Conservation (phyloP, 2,888 invertebrate genomes). For the Zygogramma bicolorata region DNA sequence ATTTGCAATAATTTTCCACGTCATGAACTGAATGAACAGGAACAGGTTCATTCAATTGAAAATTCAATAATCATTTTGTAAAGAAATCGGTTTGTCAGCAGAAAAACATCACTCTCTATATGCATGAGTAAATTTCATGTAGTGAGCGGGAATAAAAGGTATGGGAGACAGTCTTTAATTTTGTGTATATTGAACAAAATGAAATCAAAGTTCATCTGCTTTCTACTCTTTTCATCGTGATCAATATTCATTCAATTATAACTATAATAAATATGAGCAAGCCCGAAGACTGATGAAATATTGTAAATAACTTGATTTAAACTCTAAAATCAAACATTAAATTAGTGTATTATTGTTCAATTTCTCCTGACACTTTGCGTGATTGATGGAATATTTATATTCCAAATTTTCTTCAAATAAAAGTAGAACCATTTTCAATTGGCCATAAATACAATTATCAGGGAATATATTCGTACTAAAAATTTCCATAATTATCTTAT, state of each 20-base stretch:
- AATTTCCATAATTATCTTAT: too few relatives aligned
- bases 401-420: slow-evolving; percentile 13
- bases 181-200: slow-evolving; percentile 13
- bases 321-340: slow-evolving; percentile 45
- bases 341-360: slow-evolving; percentile 49
- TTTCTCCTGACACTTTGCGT: slow-evolving; percentile 29
- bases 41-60: too few relatives aligned
- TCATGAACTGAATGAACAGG: too few relatives aligned
- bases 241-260: slow-evolving; percentile 33
- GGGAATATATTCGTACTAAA: neutral
- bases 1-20: too few relatives aligned
- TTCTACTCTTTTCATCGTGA: neutral
- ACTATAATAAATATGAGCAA: slow-evolving; percentile 45
- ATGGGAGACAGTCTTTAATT: neutral
- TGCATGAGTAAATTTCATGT: neutral
- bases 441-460: slow-evolving; percentile 26
- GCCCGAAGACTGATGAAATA: slow-evolving; percentile 55
- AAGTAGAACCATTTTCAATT: slow-evolving; percentile 35
- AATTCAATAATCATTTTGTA: too few relatives aligned
- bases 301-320: slow-evolving; percentile 49
- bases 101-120: too few relatives aligned
- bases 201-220: neutral
- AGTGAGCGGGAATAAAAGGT: neutral
- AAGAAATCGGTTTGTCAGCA: too few relatives aligned
- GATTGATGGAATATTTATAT: slow-evolving; percentile 12